Evolutionary conservation across 1,140 invertebrate species (phyloP), one percentile per base, ranked within the genome.

Genomic region (Meloidogyne hapla): DNA sequence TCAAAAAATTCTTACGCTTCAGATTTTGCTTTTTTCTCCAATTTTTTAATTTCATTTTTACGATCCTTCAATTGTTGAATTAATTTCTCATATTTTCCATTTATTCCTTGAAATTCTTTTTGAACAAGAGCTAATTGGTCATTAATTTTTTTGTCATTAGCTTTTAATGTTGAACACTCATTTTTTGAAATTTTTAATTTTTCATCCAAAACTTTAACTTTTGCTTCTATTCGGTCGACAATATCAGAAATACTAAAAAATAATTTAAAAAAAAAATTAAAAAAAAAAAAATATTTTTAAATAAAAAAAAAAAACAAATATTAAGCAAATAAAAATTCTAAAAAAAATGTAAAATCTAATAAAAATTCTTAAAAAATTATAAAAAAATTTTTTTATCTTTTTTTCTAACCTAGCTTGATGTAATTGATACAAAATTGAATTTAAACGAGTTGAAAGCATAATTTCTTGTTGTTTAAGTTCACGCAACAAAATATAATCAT

Each of bases 21-120:
- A 12, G 80, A 79, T 67, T 81, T 81, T 15, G 81, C 80, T 38
- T 82, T 81, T 63, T 81, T 81, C n/a, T 81, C 80, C 70, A 81
- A 40, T 77, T 82, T 81, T 63, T 81, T 81, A 21, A 82, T 82
- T 66, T 81, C 80, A 70, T 83, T 83, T 65, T 81, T 81, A 15
- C 80, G 56, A 23, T 81, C 80, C 45, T 81, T 81, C 25, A 81
- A 64, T 38, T 82, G 80, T 23, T 74, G 69, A 40, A 25, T 79
- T 56, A 82, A 26, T 48, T 82, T 82, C 26, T 81, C 80, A 61
- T 70, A 65, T 62, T 80, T 79, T 23, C 65, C 80, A 42, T 69
- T 81, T 18, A 68, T 63, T 28, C 23, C 40, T 38, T 70, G 48
- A 15, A 80, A 67, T 13, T 69, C 63, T 42, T 70, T 78, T 23